Percentiles rank a stretch among this genome's conserved stretches.
Evolutionary conservation across 2,797 vertebrate species (phyloP).

Genomic region (Tamandua tetradactyla): DNA sequence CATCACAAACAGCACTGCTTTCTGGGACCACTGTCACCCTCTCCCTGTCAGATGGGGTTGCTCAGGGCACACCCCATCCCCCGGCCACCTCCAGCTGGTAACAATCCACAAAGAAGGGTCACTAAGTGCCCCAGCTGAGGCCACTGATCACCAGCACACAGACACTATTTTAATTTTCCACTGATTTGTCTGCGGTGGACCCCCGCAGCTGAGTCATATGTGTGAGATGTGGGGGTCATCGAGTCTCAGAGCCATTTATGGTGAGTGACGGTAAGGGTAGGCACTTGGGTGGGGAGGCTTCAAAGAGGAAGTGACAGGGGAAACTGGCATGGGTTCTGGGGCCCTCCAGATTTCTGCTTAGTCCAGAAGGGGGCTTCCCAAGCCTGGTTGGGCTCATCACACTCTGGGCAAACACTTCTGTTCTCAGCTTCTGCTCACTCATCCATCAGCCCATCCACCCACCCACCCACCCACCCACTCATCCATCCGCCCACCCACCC

Average conservation of each 20-base stretch:
- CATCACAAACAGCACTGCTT: neutral
- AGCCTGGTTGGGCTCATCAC: neutral
- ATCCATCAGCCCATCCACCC: too few species aligned
- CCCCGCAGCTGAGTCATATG: constrained; percentile 42
- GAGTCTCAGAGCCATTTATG: neutral
- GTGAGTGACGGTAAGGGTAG: neutral
- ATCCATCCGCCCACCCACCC: too few species aligned
- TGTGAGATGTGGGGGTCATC: neutral
- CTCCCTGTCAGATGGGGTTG: neutral
- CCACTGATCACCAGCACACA: constrained; percentile 18
- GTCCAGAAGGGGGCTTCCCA: neutral
- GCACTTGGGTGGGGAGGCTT: neutral
- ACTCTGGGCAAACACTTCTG: neutral
- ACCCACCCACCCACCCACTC: neutral
- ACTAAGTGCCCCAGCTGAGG: constrained; percentile 69
- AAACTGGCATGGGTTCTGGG: neutral
- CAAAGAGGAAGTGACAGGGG: neutral
- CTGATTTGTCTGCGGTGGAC: constrained; percentile 76
- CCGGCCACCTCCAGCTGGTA: constrained; percentile 74
- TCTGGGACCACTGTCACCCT: neutral
- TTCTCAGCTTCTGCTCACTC: neutral
- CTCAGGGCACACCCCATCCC: neutral
- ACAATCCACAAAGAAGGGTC: constrained; percentile 72
- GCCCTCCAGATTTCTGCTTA: neutral
- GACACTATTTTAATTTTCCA: constrained; percentile 78